A percentile compares a stretch with the other conserved stretches of the same genome.
Evolutionary conservation across 2,797 vertebrate genomes (phyloP).

Genomic region (Taeniopygia guttata): DNA sequence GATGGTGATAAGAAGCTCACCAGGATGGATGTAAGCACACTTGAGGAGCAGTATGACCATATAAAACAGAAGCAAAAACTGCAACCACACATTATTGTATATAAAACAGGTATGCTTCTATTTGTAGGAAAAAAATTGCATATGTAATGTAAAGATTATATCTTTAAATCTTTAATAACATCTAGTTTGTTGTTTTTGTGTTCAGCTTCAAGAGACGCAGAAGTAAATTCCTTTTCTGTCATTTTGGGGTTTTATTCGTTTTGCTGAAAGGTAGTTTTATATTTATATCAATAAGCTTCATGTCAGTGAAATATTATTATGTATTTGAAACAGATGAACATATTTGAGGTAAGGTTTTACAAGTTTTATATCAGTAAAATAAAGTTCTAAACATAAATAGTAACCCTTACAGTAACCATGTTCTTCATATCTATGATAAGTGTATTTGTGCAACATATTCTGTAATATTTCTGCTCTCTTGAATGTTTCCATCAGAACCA

Average conservation of each 20-base stretch:
- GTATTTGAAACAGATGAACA: background rate
- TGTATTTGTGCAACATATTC: background rate
- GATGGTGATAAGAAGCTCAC: constrained; percentile 44
- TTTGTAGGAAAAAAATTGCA: background rate
- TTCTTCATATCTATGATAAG: background rate
- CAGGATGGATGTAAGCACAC: constrained; percentile 77
- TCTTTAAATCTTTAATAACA: background rate
- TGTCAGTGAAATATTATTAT: background rate
- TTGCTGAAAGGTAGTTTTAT: background rate
- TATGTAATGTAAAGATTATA: background rate
- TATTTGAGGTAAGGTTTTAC: background rate
- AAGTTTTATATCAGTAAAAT: background rate
- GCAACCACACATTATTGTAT: constrained; percentile 73
- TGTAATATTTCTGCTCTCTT: background rate
- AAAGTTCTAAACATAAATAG: background rate
- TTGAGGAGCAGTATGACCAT: constrained; percentile 77
- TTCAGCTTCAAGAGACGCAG: background rate
- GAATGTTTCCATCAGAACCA: background rate
- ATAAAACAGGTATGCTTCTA: constrained; percentile 75
- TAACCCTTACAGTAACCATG: background rate
- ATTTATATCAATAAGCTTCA: background rate
- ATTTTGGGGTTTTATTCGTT: background rate
- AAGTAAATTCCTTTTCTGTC: background rate
- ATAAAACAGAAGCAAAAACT: constrained; percentile 75
- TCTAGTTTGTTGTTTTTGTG: background rate